A percentile compares a stretch with the other conserved stretches of the same genome.
Conservation (phyloP, 2,797 vertebrate species). For the Mallotus villosus region DNA sequence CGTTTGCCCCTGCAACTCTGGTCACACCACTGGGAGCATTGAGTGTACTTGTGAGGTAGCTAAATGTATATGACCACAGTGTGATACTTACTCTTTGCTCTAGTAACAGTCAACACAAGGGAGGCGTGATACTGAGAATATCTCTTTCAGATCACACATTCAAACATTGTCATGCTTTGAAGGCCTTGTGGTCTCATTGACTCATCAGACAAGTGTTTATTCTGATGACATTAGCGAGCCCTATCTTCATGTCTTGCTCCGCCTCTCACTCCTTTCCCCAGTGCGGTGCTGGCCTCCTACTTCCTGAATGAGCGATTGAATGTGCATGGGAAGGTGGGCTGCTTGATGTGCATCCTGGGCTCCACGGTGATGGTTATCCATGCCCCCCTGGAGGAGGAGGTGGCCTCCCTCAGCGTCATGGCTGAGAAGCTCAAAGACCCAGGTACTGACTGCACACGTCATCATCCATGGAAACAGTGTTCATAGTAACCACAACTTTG, state of each 20-base stretch:
- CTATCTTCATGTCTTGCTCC: background rate
- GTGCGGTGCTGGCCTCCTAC: constrained; percentile 83
- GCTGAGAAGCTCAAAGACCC: constrained; percentile 84
- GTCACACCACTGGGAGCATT: constrained; percentile 87
- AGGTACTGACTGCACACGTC: constrained; percentile 63
- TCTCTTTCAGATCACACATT: background rate
- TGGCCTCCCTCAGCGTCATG: constrained; percentile 81
- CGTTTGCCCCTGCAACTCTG: constrained; percentile 84
- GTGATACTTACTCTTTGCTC: too few relatives aligned
- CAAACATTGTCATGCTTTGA: background rate
- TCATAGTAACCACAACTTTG: background rate
- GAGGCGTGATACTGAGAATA: too few relatives aligned
- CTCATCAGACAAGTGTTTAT: background rate
- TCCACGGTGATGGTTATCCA: constrained; percentile 88
- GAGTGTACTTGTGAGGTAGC: constrained; percentile 89
- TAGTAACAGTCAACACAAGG: too few relatives aligned
- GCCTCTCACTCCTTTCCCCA: constrained; percentile 38
- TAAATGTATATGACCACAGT: constrained; percentile 46
- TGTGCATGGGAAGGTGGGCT: constrained; percentile 82
- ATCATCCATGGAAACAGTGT: too few relatives aligned
- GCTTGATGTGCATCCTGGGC: constrained; percentile 81
- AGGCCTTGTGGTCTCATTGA: background rate
- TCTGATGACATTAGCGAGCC: background rate
- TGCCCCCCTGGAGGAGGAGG: constrained; percentile 82
- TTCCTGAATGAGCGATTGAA: constrained; percentile 85